Conservation (phyloP, 2,888 invertebrate species). For the Polydrusus pterygomalis region DNA sequence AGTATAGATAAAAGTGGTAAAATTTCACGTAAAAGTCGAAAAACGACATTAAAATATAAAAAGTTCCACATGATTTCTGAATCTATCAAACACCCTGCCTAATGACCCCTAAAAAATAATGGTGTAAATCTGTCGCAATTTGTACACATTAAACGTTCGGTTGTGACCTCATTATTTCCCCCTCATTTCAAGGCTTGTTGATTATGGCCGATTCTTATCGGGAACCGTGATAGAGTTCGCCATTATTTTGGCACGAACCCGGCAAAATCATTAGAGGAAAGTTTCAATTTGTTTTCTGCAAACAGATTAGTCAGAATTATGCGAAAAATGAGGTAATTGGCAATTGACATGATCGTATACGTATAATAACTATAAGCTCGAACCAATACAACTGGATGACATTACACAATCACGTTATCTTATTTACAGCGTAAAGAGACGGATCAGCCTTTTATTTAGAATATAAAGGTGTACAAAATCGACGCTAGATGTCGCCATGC, state of each 20-base stretch:
- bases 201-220: slow-evolving; percentile 48
- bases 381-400: too few species aligned
- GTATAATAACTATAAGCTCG: too few species aligned
- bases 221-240: slow-evolving; percentile 39
- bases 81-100: neutral
- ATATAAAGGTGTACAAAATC: too few species aligned
- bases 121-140: slow-evolving; percentile 30
- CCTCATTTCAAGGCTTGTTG: slow-evolving; percentile 19
- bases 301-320: slow-evolving; percentile 37
- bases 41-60: neutral
- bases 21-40: neutral
- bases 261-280: slow-evolving; percentile 27
- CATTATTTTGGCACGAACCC: slow-evolving; percentile 44
- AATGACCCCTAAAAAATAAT: slow-evolving; percentile 22
- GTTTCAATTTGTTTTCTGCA: slow-evolving; percentile 44
- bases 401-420: too few species aligned
- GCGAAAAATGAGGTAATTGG: slow-evolving; percentile 18
- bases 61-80: neutral
- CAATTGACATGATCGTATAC: neutral
- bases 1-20: neutral
- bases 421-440: too few species aligned
- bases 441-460: too few species aligned
- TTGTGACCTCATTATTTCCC: slow-evolving; percentile 45
- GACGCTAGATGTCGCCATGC: too few species aligned
- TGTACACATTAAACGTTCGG: slow-evolving; percentile 44